These are phyloP conservation scores for Zootoca vivipara DNA, from an alignment of 2,113 vertebrate genomes.

Conservation along the genomic window DNA sequence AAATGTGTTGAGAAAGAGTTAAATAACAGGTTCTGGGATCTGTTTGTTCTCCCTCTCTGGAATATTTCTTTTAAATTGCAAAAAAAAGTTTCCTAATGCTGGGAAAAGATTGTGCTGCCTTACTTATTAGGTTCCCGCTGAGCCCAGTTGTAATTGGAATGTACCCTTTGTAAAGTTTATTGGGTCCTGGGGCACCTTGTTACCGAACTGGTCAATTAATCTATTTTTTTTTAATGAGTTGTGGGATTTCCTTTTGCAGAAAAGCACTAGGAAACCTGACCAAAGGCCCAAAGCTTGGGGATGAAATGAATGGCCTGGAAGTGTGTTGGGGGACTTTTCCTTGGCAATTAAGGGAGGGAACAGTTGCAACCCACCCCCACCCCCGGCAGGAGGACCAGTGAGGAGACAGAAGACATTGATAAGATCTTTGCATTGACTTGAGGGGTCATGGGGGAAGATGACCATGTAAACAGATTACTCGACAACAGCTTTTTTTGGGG, in stretches of 20 bases:
- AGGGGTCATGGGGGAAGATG: constrained; percentile 61
- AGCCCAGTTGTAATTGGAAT: constrained; percentile 77
- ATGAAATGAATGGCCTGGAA: constrained; percentile 58
- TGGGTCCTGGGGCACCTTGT: constrained; percentile 82
- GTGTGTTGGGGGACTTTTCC: constrained; percentile 62
- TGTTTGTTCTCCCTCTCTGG: not conserved
- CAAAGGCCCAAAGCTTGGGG: constrained; percentile 75
- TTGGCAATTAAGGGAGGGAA: constrained; percentile 71
- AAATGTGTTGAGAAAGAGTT: constrained; percentile 42
- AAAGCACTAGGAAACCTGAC: constrained; percentile 79
- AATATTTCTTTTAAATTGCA: not conserved
- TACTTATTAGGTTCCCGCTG: constrained; percentile 69
- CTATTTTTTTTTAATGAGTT: constrained; percentile 84
- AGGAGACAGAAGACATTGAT: constrained; percentile 57
- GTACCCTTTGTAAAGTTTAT: constrained; percentile 82
- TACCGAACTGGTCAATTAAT: constrained; percentile 85
- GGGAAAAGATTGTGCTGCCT: constrained; percentile 60
- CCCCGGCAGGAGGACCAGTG: constrained; percentile 56
- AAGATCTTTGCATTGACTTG: constrained; percentile 60
- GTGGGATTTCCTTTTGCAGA: constrained; percentile 81
- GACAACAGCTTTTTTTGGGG: constrained; percentile 50
- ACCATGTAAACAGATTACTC: constrained; percentile 62
- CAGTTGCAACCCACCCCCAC: constrained; percentile 37
- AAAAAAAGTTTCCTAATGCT: constrained; percentile 47
- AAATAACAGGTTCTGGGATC: constrained; percentile 26